Evolutionary conservation across 2,888 invertebrate genomes (phyloP), one percentile per base, ranked within the genome.

Genomic region (Lagria hirta): DNA sequence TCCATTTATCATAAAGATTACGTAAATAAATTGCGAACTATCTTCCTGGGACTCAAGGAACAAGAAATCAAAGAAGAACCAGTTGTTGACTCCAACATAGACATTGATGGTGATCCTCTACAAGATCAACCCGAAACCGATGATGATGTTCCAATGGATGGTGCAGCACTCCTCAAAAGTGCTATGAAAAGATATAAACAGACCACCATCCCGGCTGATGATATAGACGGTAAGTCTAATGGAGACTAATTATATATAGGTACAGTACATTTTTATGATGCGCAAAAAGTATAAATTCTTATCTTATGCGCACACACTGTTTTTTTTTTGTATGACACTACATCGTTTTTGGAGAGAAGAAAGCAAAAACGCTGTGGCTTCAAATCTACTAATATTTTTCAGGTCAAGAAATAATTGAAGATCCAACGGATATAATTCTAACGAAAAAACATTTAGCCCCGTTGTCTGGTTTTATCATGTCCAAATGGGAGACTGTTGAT

Each of bases 401-500:
- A 65, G 65, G 66, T 10, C 60, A 65, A 43, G 67, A 66, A 53
- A 65, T 68, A 35, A 54, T 61, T 14, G 60, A 62, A 6, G 61
- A 61, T 27, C 36, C 48, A 13, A 43, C 45, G 14, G 52, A 53
- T 10, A 23, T 43, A 18, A 53, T 57, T 22, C 43, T 50, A 2
- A 69, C 58, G 28, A 68, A 69, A 41, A 64, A 45, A 29, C 56
- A 41, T 34, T 61, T 59, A 50, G 62, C 69, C 15, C 35, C 47
- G 13, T 79, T 80, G 44, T 82, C 83, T 1, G 83, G 82, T 7
- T 92, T 96, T 74, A 86, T 93, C 42, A 88, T 90, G 4, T 95
- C 95, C 1, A 90, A 93, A 69, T 98, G 97, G 97, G 96, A 98
- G 78, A 88, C 88, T 26, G 89, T 98, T 13, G 95, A 96, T 73